phyloP scores from a whole-genome alignment of 2,113 vertebrate species.

The Paramormyrops kingsleyae region DNA sequence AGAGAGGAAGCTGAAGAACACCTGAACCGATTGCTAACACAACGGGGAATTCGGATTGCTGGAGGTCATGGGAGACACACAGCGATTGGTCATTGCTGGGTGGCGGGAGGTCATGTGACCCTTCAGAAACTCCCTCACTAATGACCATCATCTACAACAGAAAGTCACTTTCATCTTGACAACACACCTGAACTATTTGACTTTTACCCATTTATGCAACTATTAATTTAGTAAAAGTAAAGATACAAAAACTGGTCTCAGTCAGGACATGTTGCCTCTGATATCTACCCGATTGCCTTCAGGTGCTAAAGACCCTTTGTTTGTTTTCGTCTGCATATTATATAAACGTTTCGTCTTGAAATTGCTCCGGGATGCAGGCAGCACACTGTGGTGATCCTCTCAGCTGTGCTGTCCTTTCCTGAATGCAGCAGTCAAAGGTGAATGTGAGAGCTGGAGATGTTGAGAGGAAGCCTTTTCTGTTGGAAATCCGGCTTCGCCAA shows the following conservation, averaged over 20 bases:
- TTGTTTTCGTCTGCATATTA: neutral
- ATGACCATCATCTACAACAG: neutral
- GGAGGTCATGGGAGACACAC: neutral
- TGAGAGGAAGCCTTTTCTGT: neutral
- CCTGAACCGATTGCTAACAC: neutral
- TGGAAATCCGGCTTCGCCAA: neutral
- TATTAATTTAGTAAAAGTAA: neutral
- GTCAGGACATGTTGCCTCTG: neutral
- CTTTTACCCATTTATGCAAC: neutral
- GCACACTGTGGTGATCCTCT: neutral
- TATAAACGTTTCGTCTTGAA: neutral
- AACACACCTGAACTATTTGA: neutral
- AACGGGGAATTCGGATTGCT: neutral
- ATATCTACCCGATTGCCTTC: neutral
- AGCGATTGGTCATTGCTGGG: neutral
- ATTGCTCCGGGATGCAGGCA: neutral
- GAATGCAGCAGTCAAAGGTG: neutral
- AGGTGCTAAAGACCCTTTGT: neutral
- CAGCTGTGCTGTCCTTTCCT: neutral
- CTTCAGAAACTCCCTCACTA: neutral
- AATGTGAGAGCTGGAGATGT: neutral
- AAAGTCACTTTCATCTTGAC: neutral
- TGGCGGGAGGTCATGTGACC: neutral
- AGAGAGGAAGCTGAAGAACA: neutral
- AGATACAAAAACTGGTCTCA: neutral